A percentile compares a stretch with the other conserved stretches of the same genome.
Evolutionary conservation across 92 coral and sea anemone species (phyloP).

Genomic region (Phymanthus crucifer): DNA sequence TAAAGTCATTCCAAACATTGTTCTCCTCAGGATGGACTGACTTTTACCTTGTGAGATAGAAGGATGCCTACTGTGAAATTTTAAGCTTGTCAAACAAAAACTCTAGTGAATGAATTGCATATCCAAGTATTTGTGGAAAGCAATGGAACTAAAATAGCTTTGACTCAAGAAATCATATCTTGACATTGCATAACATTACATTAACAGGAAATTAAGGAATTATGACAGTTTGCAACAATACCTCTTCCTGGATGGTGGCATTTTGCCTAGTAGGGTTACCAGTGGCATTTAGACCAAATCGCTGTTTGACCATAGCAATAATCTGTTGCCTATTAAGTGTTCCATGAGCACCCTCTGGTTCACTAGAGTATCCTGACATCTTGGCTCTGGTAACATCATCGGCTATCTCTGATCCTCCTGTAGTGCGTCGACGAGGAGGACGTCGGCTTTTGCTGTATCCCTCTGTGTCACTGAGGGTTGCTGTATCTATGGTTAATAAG

Average conservation of each 20-base stretch:
- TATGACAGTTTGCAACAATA: background rate
- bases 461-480: slow-evolving; percentile 85
- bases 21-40: no score
- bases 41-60: no score
- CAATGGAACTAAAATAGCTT: no score
- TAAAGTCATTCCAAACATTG: no score
- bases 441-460: slow-evolving; percentile 70
- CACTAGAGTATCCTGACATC: slow-evolving; percentile 75
- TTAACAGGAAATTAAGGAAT: background rate
- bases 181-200: background rate
- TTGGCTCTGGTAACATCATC: slow-evolving; percentile 70
- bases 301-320: slow-evolving; percentile 80
- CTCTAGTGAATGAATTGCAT: no score
- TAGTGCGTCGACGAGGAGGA: slow-evolving; percentile 82
- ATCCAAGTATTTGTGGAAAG: no score
- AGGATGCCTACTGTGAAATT: no score
- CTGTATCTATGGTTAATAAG: slow-evolving; percentile 57
- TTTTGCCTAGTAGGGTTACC: slow-evolving; percentile 40
- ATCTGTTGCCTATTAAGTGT: slow-evolving; percentile 81
- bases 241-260: slow-evolving; percentile 61
- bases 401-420: slow-evolving; percentile 74
- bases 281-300: slow-evolving; percentile 84
- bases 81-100: no score
- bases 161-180: no score
- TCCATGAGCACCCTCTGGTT: slow-evolving; percentile 63